Evolutionary conservation across 2,113 vertebrate genomes (phyloP), one percentile per base, ranked within the genome.

Genomic region (Electrona antarctica): DNA sequence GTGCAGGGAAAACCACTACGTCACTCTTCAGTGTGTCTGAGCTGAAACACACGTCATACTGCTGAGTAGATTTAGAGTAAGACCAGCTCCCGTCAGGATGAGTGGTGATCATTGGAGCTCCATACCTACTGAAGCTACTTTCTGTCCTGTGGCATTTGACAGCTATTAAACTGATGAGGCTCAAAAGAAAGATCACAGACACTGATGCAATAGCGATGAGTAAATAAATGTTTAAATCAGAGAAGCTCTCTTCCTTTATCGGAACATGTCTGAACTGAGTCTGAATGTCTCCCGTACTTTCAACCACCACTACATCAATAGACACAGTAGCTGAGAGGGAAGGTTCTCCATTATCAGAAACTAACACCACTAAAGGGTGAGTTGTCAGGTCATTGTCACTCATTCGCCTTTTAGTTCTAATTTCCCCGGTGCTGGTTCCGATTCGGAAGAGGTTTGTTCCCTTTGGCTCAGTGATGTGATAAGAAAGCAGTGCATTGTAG

Each of bases 301-400:
- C 91, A 15, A 91, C 91, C 80, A 95, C 81, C 45, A 94, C 82
- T 46, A 95, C 83, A 49, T 89, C 90, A 78, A 95, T 67, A 0
- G 91, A 91, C 45, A 94, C 83, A 0, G 92, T 94, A 8, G 94
- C 89, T 41, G 94, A 95, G 4, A 95, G 91, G 0, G 94, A 80
- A 0, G 93, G 93, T 0, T 95, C 91, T 54, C 94, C 93, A 0
- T 87, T 93, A 76, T 95, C 95, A 77, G 0, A 90, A 57, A 95
- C 90, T 68, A 93, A 73, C 14, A 95, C 76, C 0, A 94, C 86
- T 67, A 95, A 81, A 7, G 89, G 94, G 80, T 95, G 93, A 63
- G 90, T 93, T 84, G 92, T 83, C 54, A 87, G 71, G 65, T 96
- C 94, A 0, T 88, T 93, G 78, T 93, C 89, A 76, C 93, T 90